Evolutionary conservation across 2,888 invertebrate species (phyloP).

Genomic region (Caenorhabditis imperialis): DNA sequence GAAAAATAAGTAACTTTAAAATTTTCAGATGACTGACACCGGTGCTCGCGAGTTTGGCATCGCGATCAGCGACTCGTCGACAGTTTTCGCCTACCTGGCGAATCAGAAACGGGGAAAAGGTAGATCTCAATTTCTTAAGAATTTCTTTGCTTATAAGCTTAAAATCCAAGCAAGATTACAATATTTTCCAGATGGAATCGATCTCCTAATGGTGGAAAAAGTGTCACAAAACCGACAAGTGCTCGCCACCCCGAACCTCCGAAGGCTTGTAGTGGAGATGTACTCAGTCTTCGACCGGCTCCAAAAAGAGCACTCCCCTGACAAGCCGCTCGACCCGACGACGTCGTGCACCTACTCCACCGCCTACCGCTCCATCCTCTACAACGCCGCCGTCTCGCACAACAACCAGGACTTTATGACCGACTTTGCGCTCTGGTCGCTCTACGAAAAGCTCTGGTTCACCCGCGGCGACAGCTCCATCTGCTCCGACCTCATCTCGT

Average conservation of each 20-base stretch:
- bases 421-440: constrained; percentile 58
- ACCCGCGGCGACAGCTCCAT: constrained; percentile 55
- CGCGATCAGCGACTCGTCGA: constrained; percentile 44
- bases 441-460: constrained; percentile 61
- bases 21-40: constrained; percentile 28
- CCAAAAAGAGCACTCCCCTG: constrained; percentile 25
- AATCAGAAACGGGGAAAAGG: constrained; percentile 13
- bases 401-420: constrained; percentile 35
- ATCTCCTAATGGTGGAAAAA: constrained; percentile 40
- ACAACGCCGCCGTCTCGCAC: constrained; percentile 44
- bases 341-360: constrained; percentile 45
- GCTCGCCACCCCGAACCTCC: constrained; percentile 28
- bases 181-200: constrained; percentile 18
- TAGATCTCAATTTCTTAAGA: background rate
- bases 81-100: constrained; percentile 39
- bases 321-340: constrained; percentile 33
- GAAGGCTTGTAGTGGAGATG: constrained; percentile 60
- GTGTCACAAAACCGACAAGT: constrained; percentile 35
- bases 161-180: background rate
- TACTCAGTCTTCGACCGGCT: constrained; percentile 54
- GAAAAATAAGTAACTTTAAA: background rate
- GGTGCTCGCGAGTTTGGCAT: constrained; percentile 31
- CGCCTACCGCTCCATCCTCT: constrained; percentile 56
- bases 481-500: constrained; percentile 52
- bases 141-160: too few species aligned